These are phyloP conservation scores for Calyptomena viridis DNA, from an alignment of 2,113 vertebrate genomes.

Conservation along the genomic window DNA sequence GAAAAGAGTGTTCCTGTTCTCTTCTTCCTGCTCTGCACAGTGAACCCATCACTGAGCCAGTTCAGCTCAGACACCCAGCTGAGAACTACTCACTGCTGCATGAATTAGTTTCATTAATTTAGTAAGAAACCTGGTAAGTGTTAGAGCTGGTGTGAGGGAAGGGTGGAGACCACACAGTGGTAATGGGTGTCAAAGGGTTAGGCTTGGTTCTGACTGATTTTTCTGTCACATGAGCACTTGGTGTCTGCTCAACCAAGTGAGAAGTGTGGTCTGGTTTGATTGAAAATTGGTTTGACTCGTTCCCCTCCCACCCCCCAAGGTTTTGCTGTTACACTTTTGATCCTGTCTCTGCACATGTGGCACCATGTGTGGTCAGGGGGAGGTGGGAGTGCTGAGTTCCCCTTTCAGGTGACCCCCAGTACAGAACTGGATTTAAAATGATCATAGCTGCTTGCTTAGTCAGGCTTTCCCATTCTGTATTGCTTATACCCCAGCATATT, in stretches of 20 bases:
- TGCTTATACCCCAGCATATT: not conserved
- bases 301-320: rapidly evolving
- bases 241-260: not conserved
- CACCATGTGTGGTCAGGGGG: not conserved
- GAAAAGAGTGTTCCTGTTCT: not conserved
- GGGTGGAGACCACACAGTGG: not conserved
- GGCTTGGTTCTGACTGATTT: not conserved
- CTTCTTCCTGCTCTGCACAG: not conserved
- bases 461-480: not conserved
- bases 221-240: not conserved
- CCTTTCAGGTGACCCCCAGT: not conserved
- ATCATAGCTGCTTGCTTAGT: not conserved
- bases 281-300: not conserved
- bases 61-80: not conserved
- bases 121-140: not conserved
- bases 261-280: not conserved
- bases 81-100: not conserved
- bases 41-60: not conserved
- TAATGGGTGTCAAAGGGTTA: not conserved
- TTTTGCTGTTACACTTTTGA: not conserved
- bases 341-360: not conserved
- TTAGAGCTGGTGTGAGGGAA: not conserved
- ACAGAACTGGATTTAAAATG: not conserved
- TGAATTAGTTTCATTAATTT: not conserved
- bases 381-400: not conserved